Base-by-base conservation (phyloP, 2,888 invertebrate species). In the Gari tellinella region DNA sequence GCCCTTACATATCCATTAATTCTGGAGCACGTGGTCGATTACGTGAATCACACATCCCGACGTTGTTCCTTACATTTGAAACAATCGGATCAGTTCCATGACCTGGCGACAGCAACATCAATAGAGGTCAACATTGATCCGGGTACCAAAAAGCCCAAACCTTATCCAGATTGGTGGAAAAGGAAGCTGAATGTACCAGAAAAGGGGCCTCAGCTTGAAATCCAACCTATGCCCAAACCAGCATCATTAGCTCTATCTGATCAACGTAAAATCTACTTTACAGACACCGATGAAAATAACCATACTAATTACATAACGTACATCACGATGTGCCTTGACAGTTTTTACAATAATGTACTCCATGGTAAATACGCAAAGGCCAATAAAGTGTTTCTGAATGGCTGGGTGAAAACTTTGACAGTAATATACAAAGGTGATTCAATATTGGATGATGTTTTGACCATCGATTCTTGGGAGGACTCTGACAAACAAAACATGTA, bases 291-390 rank as follows among this genome's bases (percentile, higher is more conserved):
- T 31, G 70, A 55, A 41, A 72, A 76, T 31, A 52, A 55, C 8
- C 75, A 76, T 43, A 49, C 51, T 7, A 72, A 76, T 37, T 76
- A 64, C 38, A 61, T 64, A n/a, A 53, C 55, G 1, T 75, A 75
- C 26, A 55, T 66, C 14, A 25, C 60, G 46, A 58, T 67, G 38
- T 60, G 67, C 21, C 57, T 38, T 26, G 67, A 75, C 49, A 40
- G 48, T 17, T 63, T 75, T 26, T 60, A 53, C 37, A 70, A 72
- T 38, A 67, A 70, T 60, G 26, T 76, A 23, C 14, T 51, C 2
- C 40, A 41, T 0, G 56, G 64, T 14, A 67, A 63, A 17, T 60
- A 60, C 37, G n/a, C 7, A 15, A 5, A 5, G 5, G 19, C 3
- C 4, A 14, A 10, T 14, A 45, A 38, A 48, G 38, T 49, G 15